phyloP scores from a whole-genome alignment of 2,113 vertebrate genomes.

The Pogona vitticeps region DNA sequence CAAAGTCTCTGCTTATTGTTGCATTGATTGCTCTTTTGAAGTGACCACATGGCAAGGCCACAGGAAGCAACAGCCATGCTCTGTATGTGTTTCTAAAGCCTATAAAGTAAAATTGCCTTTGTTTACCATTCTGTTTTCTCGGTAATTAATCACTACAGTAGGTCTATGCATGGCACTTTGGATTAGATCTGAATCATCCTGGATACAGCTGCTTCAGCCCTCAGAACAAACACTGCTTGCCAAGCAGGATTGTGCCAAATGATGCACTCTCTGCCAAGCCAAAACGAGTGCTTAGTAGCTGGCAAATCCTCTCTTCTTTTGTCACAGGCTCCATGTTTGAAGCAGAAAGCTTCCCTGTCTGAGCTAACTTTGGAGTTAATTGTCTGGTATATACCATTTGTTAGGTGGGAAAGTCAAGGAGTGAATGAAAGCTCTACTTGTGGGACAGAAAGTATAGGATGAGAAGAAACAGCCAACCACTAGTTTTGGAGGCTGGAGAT shows the following conservation, averaged over 20 bases:
- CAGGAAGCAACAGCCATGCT: not conserved
- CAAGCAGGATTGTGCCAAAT: not conserved
- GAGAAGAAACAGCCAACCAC: not conserved
- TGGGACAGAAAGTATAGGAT: not conserved
- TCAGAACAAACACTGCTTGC: not conserved
- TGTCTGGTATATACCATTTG: not conserved
- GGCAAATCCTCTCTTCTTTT: not conserved
- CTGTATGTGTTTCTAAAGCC: not conserved
- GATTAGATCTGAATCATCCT: slow-evolving; percentile 3
- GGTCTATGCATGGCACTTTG: not conserved
- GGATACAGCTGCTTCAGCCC: not conserved
- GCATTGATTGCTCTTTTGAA: not conserved
- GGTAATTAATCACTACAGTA: not conserved
- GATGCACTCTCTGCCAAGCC: not conserved
- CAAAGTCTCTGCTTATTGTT: not conserved
- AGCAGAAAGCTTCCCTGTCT: not conserved
- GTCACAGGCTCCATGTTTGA: not conserved
- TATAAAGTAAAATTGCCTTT: not conserved
- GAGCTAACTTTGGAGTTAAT: not conserved
- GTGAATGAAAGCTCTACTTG: not conserved
- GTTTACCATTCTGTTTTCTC: not conserved
- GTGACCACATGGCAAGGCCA: not conserved
- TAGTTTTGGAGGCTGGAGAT: not conserved
- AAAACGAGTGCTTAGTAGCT: not conserved
- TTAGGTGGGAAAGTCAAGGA: not conserved